Evolutionary conservation across 2,113 vertebrate species (phyloP).

Genomic region (Cebus imitator): DNA sequence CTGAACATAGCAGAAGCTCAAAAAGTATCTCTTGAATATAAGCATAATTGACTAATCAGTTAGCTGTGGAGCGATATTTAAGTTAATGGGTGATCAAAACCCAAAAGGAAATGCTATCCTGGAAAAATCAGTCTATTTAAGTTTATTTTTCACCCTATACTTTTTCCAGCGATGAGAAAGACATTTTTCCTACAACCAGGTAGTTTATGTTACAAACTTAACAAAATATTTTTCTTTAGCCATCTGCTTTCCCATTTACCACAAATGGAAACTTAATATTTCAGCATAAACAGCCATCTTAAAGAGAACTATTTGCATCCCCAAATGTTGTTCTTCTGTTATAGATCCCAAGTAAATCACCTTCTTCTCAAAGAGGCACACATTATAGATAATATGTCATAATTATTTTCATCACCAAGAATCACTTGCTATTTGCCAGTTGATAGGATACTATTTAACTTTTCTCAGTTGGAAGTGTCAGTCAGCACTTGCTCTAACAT

Average conservation of each 20-base stretch:
- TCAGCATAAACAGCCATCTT: conserved; percentile 60
- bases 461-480: conserved; percentile 66
- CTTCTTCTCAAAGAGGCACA: conserved; percentile 43
- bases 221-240: conserved; percentile 71
- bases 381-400: conserved; percentile 55
- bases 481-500: conserved; percentile 49
- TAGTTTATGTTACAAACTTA: conserved; percentile 63
- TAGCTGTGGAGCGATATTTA: background rate
- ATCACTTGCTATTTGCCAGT: conserved; percentile 54
- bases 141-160: conserved; percentile 55
- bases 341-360: conserved; percentile 62
- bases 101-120: background rate
- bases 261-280: conserved; percentile 68
- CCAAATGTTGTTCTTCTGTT: conserved; percentile 45
- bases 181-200: conserved; percentile 33
- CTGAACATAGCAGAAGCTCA: background rate
- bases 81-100: background rate
- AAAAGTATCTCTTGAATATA: background rate
- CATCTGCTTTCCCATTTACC: conserved; percentile 68
- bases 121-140: conserved; percentile 24
- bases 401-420: conserved; percentile 54
- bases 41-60: background rate
- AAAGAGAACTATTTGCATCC: conserved; percentile 60
- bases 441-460: conserved; percentile 67
- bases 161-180: conserved; percentile 42